These are phyloP conservation scores for Karalla daura DNA, from an alignment of 2,797 vertebrate genomes.

Conservation along the genomic window DNA sequence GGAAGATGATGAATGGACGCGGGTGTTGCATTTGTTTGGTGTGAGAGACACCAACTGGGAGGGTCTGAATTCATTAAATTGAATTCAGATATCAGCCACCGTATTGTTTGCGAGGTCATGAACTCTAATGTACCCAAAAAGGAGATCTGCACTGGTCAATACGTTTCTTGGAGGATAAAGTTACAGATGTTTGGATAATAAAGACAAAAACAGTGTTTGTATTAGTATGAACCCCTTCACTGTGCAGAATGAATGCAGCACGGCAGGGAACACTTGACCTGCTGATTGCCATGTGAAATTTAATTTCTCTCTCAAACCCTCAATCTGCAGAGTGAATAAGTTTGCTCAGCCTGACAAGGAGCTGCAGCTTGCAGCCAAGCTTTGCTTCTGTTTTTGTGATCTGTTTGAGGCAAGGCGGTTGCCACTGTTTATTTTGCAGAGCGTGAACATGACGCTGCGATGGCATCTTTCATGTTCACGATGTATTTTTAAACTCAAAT, in stretches of 20 bases:
- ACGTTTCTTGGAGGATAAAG: neutral
- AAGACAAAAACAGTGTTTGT: neutral
- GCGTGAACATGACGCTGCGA: neutral
- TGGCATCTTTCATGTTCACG: neutral
- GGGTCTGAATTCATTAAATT: constrained; percentile 3
- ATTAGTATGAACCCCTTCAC: neutral
- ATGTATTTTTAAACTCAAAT: neutral
- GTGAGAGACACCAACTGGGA: neutral
- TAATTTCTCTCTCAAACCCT: neutral
- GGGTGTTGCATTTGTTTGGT: constrained; percentile 29
- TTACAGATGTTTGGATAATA: too few relatives aligned
- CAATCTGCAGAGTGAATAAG: neutral
- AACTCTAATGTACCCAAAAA: neutral
- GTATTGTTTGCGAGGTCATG: neutral
- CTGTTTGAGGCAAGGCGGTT: neutral
- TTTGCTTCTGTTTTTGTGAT: neutral
- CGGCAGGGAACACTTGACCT: constrained; percentile 7
- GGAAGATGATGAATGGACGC: constrained; percentile 1
- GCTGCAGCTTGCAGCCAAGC: neutral
- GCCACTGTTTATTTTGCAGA: neutral
- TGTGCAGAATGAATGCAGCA: neutral
- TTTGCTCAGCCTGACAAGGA: constrained; percentile 4
- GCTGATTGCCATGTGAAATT: constrained; percentile 17
- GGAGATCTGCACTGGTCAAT: too few relatives aligned
- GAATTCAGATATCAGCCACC: constrained; percentile 6